phyloP scores from a whole-genome alignment of 2,888 invertebrate species.

The Tholera decimalis region DNA sequence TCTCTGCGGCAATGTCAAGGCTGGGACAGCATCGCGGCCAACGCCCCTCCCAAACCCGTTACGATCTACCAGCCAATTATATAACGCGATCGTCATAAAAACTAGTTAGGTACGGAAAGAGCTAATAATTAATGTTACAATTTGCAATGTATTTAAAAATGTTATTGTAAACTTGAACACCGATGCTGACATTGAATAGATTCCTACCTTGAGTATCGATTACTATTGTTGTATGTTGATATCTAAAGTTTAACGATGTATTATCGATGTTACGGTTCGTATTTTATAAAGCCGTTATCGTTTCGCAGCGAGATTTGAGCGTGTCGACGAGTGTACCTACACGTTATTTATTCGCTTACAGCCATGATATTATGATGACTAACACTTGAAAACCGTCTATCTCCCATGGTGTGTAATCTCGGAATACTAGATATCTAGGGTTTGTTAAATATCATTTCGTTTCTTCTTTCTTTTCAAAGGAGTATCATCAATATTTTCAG shows the following conservation, averaged over 20 bases:
- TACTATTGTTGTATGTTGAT: conserved; percentile 70
- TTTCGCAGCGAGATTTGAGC: conserved; percentile 37
- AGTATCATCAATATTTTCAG: conserved; percentile 5
- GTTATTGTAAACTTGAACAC: conserved; percentile 61
- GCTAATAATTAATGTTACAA: conserved; percentile 62
- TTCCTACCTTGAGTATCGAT: conserved; percentile 76
- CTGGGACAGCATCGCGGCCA: conserved; percentile 38
- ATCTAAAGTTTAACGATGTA: conserved; percentile 48
- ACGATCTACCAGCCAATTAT: conserved; percentile 49
- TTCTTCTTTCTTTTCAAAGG: neutral
- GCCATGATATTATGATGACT: conserved; percentile 9
- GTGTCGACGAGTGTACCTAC: conserved; percentile 21
- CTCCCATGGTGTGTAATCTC: neutral
- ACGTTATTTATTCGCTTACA: conserved; percentile 14
- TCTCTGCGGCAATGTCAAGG: conserved; percentile 40
- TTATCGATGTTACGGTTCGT: conserved; percentile 46
- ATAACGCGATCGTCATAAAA: conserved; percentile 54
- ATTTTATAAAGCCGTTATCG: conserved; percentile 53
- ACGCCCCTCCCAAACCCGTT: conserved; percentile 56
- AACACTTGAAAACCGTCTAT: neutral
- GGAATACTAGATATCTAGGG: neutral
- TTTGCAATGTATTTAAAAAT: conserved; percentile 48
- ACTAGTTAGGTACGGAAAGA: conserved; percentile 59
- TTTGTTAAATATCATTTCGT: neutral
- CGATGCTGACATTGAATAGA: conserved; percentile 71